Evolutionary conservation across 2,888 invertebrate species (phyloP), one percentile per base, ranked within the genome.

Genomic region (Cheilosia vernalis): DNA sequence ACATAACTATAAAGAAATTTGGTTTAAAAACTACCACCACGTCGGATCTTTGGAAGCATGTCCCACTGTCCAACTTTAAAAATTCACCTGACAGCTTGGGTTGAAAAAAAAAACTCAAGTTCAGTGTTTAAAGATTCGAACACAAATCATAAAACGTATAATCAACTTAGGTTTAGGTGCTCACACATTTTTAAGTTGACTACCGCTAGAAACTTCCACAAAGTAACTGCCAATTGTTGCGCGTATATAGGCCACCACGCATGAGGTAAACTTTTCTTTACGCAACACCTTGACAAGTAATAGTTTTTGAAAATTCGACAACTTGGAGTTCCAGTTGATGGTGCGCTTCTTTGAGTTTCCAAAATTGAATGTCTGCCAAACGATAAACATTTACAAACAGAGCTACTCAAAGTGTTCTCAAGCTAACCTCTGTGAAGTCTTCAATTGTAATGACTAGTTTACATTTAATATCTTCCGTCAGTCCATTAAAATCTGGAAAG

Each of bases 221-320:
- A 97, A 98, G 63, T 94, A 93, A 66, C 94, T 92, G 0, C 98
- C 98, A 19, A 98, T 93, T 88, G 96, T 96, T 42, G 92, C 93
- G 88, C 95, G 94, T 1, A 98, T 96, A 91, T 96, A 98, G 87
- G 96, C 95, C 0, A 96, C 95, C 9, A 97, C 95, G 1, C 96
- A 97, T 89, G 96, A 95, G 30, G 97, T 95, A 21, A 98, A 93
- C 91, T 96, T 96, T 89, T 97, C 97, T 91, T 96, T 96, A 88
- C 94, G 95, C 61, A 97, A 93, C 30, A 94, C 93, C 91, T 96
- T 96, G 2, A 98, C 90, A 40, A 98, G 91, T 94, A 98, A 94
- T 10, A 98, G 92, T 90, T 97, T 97, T 89, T 97, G 96, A 90
- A 97, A 97, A 72, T 94, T 92, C 1, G 93, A 93, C 21, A 98